Evolutionary conservation across 2,888 invertebrate genomes (phyloP), one percentile per base, ranked within the genome.

Genomic region (Apamea monoglypha): DNA sequence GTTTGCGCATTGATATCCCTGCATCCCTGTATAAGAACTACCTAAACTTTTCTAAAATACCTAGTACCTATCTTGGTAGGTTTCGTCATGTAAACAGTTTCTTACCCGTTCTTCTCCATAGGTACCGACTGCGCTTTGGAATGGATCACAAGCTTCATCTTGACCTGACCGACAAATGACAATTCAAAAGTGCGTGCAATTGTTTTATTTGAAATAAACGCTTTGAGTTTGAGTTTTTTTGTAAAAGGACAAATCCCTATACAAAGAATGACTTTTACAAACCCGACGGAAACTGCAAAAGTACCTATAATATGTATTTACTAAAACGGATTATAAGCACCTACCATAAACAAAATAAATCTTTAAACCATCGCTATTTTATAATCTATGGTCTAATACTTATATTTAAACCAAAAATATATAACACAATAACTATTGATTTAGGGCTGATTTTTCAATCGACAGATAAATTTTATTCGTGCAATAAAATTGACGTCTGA

Each of bases 221-320:
- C 53, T 25, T 53, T 56, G 53, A 56, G 10, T 56, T 25, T 56
- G 8, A 25, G 18, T 6, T 50, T 50, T 50, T 18, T 50, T 10
- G 53, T 32, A 50, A 69, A 25, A 16, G 14, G 10, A 70, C 16
- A 25, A 32, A 25, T 53, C 2, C 8, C 12, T 36, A 36, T 1
- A 18, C 4, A 61, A 61, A 32, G 1, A 3, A 25, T 2, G 21
- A 4, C 1, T 75, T 44, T 44, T 18, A 7, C 12, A 12, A 25
- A 3, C 1, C 56, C 76, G 76, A 36, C 76, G 76, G 76, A 47
- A 36, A 50, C 29, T 21, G 0, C 6, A 74, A 73, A 36, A 36
- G 2, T 3, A n/a, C n/a, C n/a, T n/a, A 36, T 5, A 74, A 5
- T 73, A n/a, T n/a, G n/a, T n/a, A n/a, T 16, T 50, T 6, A 50